These are phyloP conservation scores for Blera fallax DNA, from an alignment of 2,888 invertebrate species.

Conservation along the genomic window DNA sequence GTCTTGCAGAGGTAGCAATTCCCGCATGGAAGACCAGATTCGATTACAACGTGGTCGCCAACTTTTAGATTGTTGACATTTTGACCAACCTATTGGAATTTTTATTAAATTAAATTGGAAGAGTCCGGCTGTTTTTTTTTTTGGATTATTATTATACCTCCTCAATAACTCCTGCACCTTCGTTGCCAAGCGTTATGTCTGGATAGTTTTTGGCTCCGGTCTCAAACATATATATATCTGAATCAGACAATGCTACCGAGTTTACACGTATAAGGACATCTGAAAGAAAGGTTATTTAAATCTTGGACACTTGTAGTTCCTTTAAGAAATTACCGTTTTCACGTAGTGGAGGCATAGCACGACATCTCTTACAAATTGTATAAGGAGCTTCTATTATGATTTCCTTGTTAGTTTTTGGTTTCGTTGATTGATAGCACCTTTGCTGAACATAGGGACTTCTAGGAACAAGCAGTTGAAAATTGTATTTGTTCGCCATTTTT, in stretches of 20 bases:
- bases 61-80: conserved; percentile 85
- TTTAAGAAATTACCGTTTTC: conserved; percentile 30
- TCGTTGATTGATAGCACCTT: background rate
- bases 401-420: background rate
- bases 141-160: conserved; percentile 82
- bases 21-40: conserved; percentile 95
- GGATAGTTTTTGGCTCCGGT: conserved; percentile 75
- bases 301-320: background rate
- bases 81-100: conserved; percentile 82
- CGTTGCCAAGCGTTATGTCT: conserved; percentile 91
- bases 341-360: background rate
- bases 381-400: conserved; percentile 20
- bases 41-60: conserved; percentile 95
- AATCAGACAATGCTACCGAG: conserved; percentile 96
- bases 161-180: conserved; percentile 90
- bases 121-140: background rate
- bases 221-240: conserved; percentile 92
- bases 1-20: conserved; percentile 90
- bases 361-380: background rate
- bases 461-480: background rate
- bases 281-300: conserved; percentile 37
- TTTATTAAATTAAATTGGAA: background rate
- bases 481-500: background rate
- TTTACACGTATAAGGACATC: conserved; percentile 88
- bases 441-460: background rate